Evolutionary conservation across 1,140 invertebrate genomes (phyloP).

Genomic region (Camponotus floridanus): DNA sequence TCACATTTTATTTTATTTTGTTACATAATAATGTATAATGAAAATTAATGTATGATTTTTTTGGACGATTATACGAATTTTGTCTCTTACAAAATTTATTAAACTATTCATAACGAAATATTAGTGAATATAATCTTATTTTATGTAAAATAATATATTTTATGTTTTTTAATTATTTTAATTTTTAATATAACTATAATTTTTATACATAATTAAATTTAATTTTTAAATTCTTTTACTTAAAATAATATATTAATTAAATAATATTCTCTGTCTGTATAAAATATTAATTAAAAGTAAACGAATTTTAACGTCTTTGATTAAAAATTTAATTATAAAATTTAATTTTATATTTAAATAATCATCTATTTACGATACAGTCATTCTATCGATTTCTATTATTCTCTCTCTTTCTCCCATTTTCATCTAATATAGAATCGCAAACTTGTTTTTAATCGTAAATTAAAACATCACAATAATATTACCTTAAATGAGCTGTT

Average conservation of each 20-base stretch:
- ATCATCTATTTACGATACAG: neutral
- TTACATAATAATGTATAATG: neutral
- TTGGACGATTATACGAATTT: neutral
- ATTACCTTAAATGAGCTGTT: conserved; percentile 18
- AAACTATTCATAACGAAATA: neutral
- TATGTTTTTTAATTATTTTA: neutral
- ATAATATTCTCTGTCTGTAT: neutral
- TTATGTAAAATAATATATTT: neutral
- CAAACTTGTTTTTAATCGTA: neutral
- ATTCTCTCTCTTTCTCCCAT: neutral
- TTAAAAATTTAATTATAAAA: neutral
- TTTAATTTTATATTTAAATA: neutral
- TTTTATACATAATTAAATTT: neutral
- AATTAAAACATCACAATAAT: neutral
- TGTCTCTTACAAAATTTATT: neutral
- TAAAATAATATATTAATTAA: neutral
- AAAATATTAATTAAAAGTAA: no score
- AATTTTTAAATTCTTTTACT: neutral
- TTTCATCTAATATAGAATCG: neutral
- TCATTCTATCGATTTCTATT: neutral
- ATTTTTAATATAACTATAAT: neutral
- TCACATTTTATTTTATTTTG: conserved; percentile 20
- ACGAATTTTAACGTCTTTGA: neutral
- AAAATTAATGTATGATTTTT: neutral
- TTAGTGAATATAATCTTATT: neutral